phyloP scores from a whole-genome alignment of 2,888 invertebrate genomes.

The Pycnomerus fuliginosus region DNA sequence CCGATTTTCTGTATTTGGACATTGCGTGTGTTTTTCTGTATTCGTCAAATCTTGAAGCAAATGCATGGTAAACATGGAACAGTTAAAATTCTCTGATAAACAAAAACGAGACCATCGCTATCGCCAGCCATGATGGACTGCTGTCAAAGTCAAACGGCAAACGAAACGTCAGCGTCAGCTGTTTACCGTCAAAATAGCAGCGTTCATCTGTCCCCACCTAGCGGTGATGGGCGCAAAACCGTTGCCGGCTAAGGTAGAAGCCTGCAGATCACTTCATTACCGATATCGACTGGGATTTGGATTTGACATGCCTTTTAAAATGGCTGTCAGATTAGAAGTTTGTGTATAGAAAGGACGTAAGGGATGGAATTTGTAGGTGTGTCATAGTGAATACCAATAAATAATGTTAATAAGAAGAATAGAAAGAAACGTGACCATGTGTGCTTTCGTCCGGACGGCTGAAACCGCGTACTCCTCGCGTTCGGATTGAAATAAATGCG shows the following conservation, averaged over 20 bases:
- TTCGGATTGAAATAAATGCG: slow-evolving; percentile 61
- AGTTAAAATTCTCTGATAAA: slow-evolving; percentile 36
- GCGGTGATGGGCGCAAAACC: too few relatives aligned
- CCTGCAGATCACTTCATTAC: slow-evolving; percentile 24
- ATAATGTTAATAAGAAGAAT: slow-evolving; percentile 62
- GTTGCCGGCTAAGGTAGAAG: too few relatives aligned
- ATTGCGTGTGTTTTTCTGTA: slow-evolving; percentile 39
- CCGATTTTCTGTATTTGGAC: slow-evolving; percentile 45
- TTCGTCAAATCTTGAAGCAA: slow-evolving; percentile 41
- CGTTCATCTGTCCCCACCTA: slow-evolving; percentile 7
- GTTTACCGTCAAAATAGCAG: slow-evolving; percentile 7
- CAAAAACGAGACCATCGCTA: slow-evolving; percentile 44
- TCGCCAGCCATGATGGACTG: slow-evolving; percentile 47
- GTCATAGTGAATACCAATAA: slow-evolving; percentile 64
- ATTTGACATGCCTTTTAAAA: slow-evolving; percentile 72
- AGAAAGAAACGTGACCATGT: slow-evolving; percentile 58
- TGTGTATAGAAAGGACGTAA: slow-evolving; percentile 68
- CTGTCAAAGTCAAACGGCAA: too few relatives aligned
- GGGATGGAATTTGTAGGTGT: slow-evolving; percentile 74
- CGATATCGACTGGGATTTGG: slow-evolving; percentile 37
- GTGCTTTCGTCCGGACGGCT: slow-evolving; percentile 58
- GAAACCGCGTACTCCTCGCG: slow-evolving; percentile 57
- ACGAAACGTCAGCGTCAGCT: too few relatives aligned
- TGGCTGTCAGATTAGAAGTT: slow-evolving; percentile 72
- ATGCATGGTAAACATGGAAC: slow-evolving; percentile 42